A percentile compares a stretch with the other conserved stretches of the same genome.
Evolutionary conservation across 2,113 vertebrate species (phyloP).

Genomic region (Colius striatus): DNA sequence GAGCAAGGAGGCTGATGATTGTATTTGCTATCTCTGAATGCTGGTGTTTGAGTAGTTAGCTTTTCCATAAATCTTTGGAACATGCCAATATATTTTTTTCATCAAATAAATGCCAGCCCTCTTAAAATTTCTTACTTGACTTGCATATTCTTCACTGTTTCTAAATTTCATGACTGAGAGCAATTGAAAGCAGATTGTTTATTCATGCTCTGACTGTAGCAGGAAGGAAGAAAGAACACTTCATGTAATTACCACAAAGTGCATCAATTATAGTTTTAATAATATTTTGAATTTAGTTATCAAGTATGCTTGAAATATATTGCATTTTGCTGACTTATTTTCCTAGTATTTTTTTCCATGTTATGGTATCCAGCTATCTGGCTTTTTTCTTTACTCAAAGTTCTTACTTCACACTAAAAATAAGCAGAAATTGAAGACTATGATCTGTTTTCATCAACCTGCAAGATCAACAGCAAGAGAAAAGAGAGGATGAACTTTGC

Average conservation of each 20-base stretch:
- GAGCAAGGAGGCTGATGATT: not conserved
- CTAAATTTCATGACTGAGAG: conserved; percentile 15
- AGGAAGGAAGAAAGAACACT: conserved; percentile 64
- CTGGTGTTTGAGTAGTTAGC: not conserved
- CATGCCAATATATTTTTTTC: not conserved
- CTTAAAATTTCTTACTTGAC: not conserved
- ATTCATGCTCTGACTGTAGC: conserved; percentile 54
- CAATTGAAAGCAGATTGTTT: conserved; percentile 54
- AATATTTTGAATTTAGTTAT: conserved; percentile 59
- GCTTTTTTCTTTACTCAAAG: not conserved
- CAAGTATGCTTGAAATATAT: conserved; percentile 18
- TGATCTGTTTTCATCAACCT: not conserved
- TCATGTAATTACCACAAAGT: conserved; percentile 41
- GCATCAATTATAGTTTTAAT: conserved; percentile 58
- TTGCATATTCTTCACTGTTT: conserved; percentile 21
- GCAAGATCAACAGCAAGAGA: not conserved
- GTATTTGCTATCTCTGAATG: not conserved
- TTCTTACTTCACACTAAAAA: not conserved
- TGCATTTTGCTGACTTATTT: conserved; percentile 37
- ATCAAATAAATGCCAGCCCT: not conserved
- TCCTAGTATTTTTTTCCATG: conserved; percentile 10
- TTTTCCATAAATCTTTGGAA: not conserved
- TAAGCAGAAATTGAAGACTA: not conserved
- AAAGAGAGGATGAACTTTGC: not conserved
- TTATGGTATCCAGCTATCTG: not conserved